These are phyloP conservation scores for Lottia gigantea DNA, from an alignment of 2,888 invertebrate genomes.

Conservation along the genomic window DNA sequence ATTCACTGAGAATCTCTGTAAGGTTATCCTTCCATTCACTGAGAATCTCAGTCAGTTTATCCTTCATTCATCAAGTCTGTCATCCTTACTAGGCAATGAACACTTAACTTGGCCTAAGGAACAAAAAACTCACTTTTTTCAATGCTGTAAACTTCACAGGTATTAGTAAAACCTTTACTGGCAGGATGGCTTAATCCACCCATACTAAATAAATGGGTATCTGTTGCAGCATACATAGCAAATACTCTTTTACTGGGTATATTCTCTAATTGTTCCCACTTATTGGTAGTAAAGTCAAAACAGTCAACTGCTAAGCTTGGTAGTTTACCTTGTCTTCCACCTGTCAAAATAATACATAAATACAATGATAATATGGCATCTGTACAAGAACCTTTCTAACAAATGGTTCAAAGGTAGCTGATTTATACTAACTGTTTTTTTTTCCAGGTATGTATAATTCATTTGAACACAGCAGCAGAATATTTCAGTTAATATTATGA, in stretches of 20 bases:
- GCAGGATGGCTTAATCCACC: slow-evolving; percentile 63
- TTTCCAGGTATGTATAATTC: too few relatives aligned
- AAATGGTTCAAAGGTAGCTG: too few relatives aligned
- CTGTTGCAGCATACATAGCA: slow-evolving; percentile 58
- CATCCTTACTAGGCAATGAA: not conserved
- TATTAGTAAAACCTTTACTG: slow-evolving; percentile 60
- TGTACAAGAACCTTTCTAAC: too few relatives aligned
- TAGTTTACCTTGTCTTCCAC: slow-evolving; percentile 64
- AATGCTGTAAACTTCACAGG: slow-evolving; percentile 60
- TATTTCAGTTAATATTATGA: too few relatives aligned
- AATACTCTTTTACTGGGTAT: slow-evolving; percentile 65
- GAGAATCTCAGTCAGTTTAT: not conserved
- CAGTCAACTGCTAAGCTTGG: slow-evolving; percentile 61
- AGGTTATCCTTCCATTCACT: too few relatives aligned
- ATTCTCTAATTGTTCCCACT: slow-evolving; percentile 58
- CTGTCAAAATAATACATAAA: slow-evolving; percentile 49
- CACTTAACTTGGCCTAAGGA: too few relatives aligned
- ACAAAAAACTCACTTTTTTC: slow-evolving; percentile 48
- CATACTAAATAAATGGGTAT: slow-evolving; percentile 60
- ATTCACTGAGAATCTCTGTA: too few relatives aligned
- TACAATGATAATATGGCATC: not conserved
- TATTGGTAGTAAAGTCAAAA: slow-evolving; percentile 57
- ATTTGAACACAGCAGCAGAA: too few relatives aligned
- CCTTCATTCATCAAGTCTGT: not conserved
- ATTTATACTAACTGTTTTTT: too few relatives aligned